phyloP scores from a whole-genome alignment of 2,797 vertebrate genomes.

The Mormyrops attenuatus region DNA sequence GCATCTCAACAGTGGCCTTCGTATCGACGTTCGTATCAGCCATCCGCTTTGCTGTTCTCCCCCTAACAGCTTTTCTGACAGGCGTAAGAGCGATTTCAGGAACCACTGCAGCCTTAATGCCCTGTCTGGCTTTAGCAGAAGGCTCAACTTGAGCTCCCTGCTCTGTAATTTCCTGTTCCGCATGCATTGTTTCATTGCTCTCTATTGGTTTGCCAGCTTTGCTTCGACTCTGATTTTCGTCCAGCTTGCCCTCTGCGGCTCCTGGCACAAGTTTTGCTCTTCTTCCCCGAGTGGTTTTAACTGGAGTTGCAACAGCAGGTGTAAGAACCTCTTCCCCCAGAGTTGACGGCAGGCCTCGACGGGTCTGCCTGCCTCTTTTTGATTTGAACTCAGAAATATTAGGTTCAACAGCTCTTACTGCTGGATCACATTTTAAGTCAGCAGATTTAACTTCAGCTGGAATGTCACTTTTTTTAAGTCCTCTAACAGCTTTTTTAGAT shows the following conservation, averaged over 20 bases:
- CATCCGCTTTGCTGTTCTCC: conserved; percentile 31
- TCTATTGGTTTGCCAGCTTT: conserved; percentile 15
- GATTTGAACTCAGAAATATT: neutral
- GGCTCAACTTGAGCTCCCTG: neutral
- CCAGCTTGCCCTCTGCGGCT: conserved; percentile 2
- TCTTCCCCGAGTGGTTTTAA: conserved; percentile 11
- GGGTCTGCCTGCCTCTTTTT: conserved; percentile 7
- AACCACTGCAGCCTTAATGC: conserved; percentile 31
- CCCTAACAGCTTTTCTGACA: conserved; percentile 36
- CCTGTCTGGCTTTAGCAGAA: conserved; percentile 47
- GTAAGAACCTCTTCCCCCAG: neutral
- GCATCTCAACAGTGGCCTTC: neutral
- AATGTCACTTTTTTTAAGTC: neutral
- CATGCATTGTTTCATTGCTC: neutral
- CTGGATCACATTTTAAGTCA: neutral
- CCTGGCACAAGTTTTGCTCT: conserved; percentile 17
- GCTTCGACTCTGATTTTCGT: conserved; percentile 18
- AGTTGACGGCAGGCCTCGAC: neutral
- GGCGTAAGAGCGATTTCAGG: conserved; percentile 30
- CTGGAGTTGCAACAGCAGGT: neutral
- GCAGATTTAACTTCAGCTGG: neutral
- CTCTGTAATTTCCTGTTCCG: conserved; percentile 6
- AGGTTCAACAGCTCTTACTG: neutral
- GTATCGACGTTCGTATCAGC: neutral
- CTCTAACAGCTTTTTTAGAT: neutral